These are phyloP conservation scores for Australoheros scitulus DNA, from an alignment of 2,113 vertebrate species.

Conservation along the genomic window DNA sequence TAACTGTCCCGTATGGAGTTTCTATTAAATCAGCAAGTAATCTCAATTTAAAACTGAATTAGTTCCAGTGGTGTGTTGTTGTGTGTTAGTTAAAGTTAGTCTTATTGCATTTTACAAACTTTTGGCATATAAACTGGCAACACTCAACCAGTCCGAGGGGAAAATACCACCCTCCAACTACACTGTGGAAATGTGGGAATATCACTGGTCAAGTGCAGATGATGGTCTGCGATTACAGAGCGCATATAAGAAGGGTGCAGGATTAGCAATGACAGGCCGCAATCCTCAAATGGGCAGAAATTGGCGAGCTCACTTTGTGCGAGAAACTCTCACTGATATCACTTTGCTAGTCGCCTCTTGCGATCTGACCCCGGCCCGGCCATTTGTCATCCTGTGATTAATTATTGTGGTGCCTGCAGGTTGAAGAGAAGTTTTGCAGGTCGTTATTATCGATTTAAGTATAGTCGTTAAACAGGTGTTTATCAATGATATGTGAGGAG, in stretches of 20 bases:
- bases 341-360: slow-evolving; percentile 46
- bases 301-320: slow-evolving; percentile 24
- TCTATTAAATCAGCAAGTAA: neutral
- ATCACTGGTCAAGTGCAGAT: slow-evolving; percentile 9
- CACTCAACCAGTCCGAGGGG: neutral
- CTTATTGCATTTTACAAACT: neutral
- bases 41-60: neutral
- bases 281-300: slow-evolving; percentile 51
- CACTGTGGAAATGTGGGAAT: neutral
- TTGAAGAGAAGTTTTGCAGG: slow-evolving; percentile 27
- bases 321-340: slow-evolving; percentile 61
- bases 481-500: neutral
- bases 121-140: neutral
- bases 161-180: neutral
- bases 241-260: slow-evolving; percentile 31
- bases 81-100: neutral
- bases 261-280: neutral
- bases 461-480: neutral
- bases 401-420: slow-evolving; percentile 43
- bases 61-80: neutral
- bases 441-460: neutral
- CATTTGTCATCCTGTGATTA: slow-evolving; percentile 57
- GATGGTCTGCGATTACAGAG: slow-evolving; percentile 3
- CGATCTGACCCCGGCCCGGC: slow-evolving; percentile 32
- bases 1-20: neutral